These are phyloP conservation scores for Leptarthrus brevirostris DNA, from an alignment of 2,888 invertebrate genomes.

Conservation along the genomic window DNA sequence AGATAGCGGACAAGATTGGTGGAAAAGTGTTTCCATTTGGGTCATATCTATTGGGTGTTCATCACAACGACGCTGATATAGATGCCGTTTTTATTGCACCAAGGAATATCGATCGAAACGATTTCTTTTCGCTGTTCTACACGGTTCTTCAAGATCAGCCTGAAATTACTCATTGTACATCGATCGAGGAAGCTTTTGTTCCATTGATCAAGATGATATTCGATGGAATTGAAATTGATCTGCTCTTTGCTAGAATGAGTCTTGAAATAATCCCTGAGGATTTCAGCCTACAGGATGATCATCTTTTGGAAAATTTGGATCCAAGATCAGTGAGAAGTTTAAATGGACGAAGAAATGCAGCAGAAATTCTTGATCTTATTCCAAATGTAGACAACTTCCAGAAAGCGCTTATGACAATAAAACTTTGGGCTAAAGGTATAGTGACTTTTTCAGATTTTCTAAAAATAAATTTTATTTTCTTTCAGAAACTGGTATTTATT, in stretches of 20 bases:
- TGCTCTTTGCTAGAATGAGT: slow-evolving; percentile 94
- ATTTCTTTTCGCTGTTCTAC: slow-evolving; percentile 96
- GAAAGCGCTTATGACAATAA: slow-evolving; percentile 92
- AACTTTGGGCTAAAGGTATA: slow-evolving; percentile 97
- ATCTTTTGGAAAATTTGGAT: slow-evolving; percentile 92
- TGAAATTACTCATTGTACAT: slow-evolving; percentile 85
- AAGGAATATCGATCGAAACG: slow-evolving; percentile 89
- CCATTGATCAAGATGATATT: slow-evolving; percentile 99
- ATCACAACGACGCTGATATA: slow-evolving; percentile 98
- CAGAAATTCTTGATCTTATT: slow-evolving; percentile 95
- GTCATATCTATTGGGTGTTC: slow-evolving; percentile 94
- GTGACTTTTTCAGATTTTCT: neutral
- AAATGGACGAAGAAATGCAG: slow-evolving; percentile 98
- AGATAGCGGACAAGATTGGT: slow-evolving; percentile 89
- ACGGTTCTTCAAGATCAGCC: slow-evolving; percentile 87
- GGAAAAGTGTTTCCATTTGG: slow-evolving; percentile 99
- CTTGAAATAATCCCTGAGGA: slow-evolving; percentile 93
- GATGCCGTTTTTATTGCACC: slow-evolving; percentile 98
- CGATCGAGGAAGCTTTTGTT: slow-evolving; percentile 98
- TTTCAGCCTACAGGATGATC: slow-evolving; percentile 90
- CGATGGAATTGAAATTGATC: slow-evolving; percentile 97
- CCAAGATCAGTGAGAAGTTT: slow-evolving; percentile 95
- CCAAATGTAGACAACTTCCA: slow-evolving; percentile 95
- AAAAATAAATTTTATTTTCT: slow-evolving; percentile 54
- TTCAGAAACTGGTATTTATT: slow-evolving; percentile 94